Evolutionary conservation across 2,888 invertebrate species (phyloP).

Genomic region (Corythucha ciliata): DNA sequence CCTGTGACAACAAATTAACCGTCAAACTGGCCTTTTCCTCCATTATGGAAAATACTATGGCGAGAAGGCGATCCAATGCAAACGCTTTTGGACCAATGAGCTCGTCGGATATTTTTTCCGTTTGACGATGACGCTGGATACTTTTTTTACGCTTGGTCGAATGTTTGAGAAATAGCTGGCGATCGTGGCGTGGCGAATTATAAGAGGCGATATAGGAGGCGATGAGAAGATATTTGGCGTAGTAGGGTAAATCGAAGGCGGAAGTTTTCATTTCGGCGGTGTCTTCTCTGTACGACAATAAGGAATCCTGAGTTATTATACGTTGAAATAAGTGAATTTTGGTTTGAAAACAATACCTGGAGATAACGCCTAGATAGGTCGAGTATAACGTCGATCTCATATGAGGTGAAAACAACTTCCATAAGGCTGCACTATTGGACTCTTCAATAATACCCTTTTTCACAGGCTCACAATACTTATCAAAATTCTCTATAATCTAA

Average conservation of each 20-base stretch:
- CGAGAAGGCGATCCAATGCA: conserved; percentile 67
- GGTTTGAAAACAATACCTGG: conserved; percentile 11
- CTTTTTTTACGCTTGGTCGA: conserved; percentile 63
- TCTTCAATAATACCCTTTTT: no score
- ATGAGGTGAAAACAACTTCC: conserved; percentile 69
- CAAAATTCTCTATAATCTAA: conserved; percentile 47
- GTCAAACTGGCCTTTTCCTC: conserved; percentile 76
- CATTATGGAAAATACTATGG: conserved; percentile 82
- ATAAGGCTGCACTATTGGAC: no score
- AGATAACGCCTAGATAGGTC: conserved; percentile 56
- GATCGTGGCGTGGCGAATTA: conserved; percentile 82
- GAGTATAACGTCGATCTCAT: conserved; percentile 64
- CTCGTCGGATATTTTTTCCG: conserved; percentile 54
- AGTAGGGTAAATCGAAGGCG: conserved; percentile 72
- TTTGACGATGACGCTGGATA: conserved; percentile 43
- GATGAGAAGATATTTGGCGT: conserved; percentile 79
- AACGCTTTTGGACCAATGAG: conserved; percentile 73
- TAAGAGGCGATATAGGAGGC: conserved; percentile 89
- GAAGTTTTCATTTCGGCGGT: conserved; percentile 17
- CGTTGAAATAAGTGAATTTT: background rate
- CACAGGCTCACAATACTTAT: conserved; percentile 71
- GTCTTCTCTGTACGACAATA: conserved; percentile 2
- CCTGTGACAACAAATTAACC: conserved; percentile 74
- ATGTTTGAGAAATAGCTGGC: conserved; percentile 63
- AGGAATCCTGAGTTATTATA: background rate